Percentiles rank a stretch among this genome's conserved stretches.
Evolutionary conservation across 35 echinoderm and acorn worm species (phyloP).

Genomic region (Lytechinus pictus): DNA sequence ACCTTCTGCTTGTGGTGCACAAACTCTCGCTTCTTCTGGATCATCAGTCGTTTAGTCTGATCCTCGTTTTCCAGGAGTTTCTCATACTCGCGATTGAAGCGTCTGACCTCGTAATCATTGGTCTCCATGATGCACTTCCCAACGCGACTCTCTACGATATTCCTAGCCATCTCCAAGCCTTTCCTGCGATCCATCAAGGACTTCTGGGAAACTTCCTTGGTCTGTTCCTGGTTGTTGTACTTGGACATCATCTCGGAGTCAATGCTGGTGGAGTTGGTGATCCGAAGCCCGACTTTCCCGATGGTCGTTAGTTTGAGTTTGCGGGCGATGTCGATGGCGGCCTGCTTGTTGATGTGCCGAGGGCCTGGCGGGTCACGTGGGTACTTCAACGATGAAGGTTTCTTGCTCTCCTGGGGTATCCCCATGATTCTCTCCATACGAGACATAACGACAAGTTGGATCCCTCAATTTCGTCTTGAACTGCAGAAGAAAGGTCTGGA

Average conservation of each 20-base stretch:
- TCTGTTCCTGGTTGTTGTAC: neutral
- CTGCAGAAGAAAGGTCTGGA: neutral
- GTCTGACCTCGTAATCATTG: slow-evolving; percentile 86
- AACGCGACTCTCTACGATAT: slow-evolving; percentile 81
- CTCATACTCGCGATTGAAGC: slow-evolving; percentile 56
- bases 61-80: slow-evolving; percentile 71
- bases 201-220: slow-evolving; percentile 58
- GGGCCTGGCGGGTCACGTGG: slow-evolving; percentile 53
- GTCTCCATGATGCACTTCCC: slow-evolving; percentile 87
- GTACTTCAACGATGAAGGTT: slow-evolving; percentile 71
- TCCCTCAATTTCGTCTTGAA: neutral
- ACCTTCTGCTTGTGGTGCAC: slow-evolving; percentile 31
- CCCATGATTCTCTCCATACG: slow-evolving; percentile 60
- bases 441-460: neutral
- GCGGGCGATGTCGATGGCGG: slow-evolving; percentile 77
- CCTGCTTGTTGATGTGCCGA: slow-evolving; percentile 85
- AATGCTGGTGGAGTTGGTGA: slow-evolving; percentile 51
- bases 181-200: slow-evolving; percentile 73
- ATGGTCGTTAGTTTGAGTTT: slow-evolving; percentile 80
- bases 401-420: slow-evolving; percentile 62
- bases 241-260: slow-evolving; percentile 6
- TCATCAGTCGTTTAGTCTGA: slow-evolving; percentile 55
- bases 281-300: slow-evolving; percentile 82
- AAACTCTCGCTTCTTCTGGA: slow-evolving; percentile 78
- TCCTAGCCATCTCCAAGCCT: slow-evolving; percentile 75